These are phyloP conservation scores for Oedothorax gibbosus DNA, from an alignment of 1,140 invertebrate genomes.

Conservation along the genomic window DNA sequence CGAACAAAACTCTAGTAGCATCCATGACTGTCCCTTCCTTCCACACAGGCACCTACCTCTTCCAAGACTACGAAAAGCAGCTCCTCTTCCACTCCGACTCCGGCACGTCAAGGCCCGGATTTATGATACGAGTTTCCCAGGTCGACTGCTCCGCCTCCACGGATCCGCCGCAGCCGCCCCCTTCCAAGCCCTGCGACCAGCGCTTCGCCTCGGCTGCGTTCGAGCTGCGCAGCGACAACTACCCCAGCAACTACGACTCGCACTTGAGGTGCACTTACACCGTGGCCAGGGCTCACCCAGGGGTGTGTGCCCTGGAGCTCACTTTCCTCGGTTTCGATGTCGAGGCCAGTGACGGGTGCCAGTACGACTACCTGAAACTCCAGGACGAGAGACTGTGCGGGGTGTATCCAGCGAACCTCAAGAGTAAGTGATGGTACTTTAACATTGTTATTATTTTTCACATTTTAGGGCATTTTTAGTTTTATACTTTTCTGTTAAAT, in stretches of 20 bases:
- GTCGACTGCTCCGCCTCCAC: conserved; percentile 29
- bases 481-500: too few relatives aligned
- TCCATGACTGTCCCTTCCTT: neutral
- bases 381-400: conserved; percentile 65
- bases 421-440: conserved; percentile 43
- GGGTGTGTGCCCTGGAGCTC: conserved; percentile 63
- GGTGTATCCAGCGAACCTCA: conserved; percentile 43
- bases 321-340: conserved; percentile 64
- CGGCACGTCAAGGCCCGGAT: conserved; percentile 57
- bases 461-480: too few relatives aligned
- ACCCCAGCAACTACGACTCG: conserved; percentile 61
- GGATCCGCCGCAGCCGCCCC: conserved; percentile 39
- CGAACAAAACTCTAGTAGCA: neutral
- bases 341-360: conserved; percentile 63
- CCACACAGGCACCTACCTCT: conserved; percentile 56
- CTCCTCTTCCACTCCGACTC: conserved; percentile 61
- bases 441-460: too few relatives aligned
- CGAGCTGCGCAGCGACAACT: conserved; percentile 62
- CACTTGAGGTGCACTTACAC: conserved; percentile 63
- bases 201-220: conserved; percentile 39
- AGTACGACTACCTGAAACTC: conserved; percentile 64
- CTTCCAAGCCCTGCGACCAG: conserved; percentile 46
- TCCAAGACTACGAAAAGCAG: conserved; percentile 58
- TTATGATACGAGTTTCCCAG: conserved; percentile 62
- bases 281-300: conserved; percentile 36